These are phyloP conservation scores for Hydrolagus colliei DNA, from an alignment of 2,797 vertebrate genomes.

Conservation along the genomic window DNA sequence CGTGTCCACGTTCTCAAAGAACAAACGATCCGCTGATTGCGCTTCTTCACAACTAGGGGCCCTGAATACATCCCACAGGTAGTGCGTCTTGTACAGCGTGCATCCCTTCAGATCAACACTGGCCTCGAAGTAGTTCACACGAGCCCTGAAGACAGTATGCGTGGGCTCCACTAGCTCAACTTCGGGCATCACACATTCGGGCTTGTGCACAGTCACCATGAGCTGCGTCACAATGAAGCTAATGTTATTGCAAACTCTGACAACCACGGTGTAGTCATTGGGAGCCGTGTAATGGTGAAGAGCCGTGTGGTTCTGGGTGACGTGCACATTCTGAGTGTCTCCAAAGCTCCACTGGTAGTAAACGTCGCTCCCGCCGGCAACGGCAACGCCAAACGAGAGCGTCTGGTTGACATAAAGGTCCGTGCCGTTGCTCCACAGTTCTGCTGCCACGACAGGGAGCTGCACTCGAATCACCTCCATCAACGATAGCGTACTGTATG, in stretches of 20 bases:
- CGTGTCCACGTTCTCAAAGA: conserved; percentile 40
- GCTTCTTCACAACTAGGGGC: conserved; percentile 38
- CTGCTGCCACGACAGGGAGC: conserved; percentile 46
- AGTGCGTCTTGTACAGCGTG: conserved; percentile 53
- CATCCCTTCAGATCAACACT: conserved; percentile 54
- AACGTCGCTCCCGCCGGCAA: conserved; percentile 49
- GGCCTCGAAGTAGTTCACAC: conserved; percentile 58
- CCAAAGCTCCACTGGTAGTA: conserved; percentile 61
- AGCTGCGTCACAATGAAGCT: conserved; percentile 47
- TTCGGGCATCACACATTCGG: conserved; percentile 50
- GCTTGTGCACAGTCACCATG: conserved; percentile 45
- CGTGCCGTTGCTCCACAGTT: conserved; percentile 44
- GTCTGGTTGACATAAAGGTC: conserved; percentile 49
- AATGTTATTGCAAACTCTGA: conserved; percentile 56
- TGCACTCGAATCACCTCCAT: conserved; percentile 47
- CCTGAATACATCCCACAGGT: conserved; percentile 58
- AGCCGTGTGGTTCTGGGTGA: conserved; percentile 39
- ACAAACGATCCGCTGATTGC: conserved; percentile 32
- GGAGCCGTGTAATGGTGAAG: conserved; percentile 48
- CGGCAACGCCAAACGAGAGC: conserved; percentile 45
- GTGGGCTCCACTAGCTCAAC: conserved; percentile 47
- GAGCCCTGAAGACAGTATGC: conserved; percentile 48
- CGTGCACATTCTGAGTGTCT: conserved; percentile 41
- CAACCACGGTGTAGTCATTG: conserved; percentile 46
- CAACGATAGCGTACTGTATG: conserved; percentile 49